Percentiles rank a stretch among this genome's conserved stretches.
phyloP scores from a whole-genome alignment of 2,797 vertebrate species.

The Streptopelia turtur region DNA sequence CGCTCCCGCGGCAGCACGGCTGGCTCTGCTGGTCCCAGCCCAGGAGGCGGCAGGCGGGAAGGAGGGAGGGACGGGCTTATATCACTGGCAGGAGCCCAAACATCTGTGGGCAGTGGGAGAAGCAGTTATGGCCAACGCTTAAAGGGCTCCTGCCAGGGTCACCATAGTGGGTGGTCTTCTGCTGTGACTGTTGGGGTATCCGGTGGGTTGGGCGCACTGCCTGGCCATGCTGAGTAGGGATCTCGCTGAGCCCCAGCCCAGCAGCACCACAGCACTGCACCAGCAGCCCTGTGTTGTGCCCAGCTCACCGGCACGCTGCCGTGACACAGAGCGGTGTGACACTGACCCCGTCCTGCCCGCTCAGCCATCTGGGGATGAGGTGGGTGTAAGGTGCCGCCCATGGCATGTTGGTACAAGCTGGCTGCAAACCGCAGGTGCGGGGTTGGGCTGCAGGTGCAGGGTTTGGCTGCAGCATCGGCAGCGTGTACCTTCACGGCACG shows the following conservation, averaged over 20 bases:
- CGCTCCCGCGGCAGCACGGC: background rate
- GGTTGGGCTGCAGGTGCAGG: background rate
- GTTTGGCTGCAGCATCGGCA: background rate
- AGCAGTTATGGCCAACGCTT: background rate
- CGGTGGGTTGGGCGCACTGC: background rate
- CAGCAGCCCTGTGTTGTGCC: accelerated
- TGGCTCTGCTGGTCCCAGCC: slow-evolving; percentile 1
- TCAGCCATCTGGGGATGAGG: accelerated
- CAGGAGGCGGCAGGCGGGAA: background rate
- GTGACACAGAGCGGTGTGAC: accelerated
- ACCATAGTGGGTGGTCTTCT: accelerated
- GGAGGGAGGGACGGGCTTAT: background rate
- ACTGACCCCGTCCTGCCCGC: accelerated
- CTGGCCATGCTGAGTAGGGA: accelerated
- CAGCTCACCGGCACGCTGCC: accelerated
- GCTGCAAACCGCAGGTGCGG: background rate
- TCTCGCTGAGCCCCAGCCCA: background rate
- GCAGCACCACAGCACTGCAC: background rate
- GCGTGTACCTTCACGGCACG: accelerated
- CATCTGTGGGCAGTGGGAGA: slow-evolving; percentile 52
- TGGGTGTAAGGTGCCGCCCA: accelerated
- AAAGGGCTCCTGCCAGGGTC: background rate
- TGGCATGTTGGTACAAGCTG: too few species aligned
- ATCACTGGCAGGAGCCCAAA: slow-evolving; percentile 47
- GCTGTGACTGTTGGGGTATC: background rate